Conservation (phyloP, 1,140 invertebrate genomes). For the Diorhabda carinulata region DNA sequence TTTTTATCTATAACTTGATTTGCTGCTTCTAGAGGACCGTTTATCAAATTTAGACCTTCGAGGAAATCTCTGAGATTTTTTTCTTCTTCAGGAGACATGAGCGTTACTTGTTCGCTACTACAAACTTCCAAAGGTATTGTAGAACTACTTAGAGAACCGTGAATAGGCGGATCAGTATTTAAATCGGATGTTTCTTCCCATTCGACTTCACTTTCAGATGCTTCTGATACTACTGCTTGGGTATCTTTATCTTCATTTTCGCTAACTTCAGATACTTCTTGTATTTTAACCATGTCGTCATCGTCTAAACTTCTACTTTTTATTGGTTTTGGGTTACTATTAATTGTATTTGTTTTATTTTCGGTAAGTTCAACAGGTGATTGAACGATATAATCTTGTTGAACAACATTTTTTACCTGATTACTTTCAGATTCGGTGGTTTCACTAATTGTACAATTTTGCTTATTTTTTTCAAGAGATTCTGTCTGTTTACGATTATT, state of each 20-base stretch:
- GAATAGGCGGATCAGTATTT: slow-evolving; percentile 5
- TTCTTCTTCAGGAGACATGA: slow-evolving; percentile 51
- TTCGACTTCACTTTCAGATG: slow-evolving; percentile 54
- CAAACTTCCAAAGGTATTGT: slow-evolving; percentile 44
- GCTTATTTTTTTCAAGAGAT: slow-evolving; percentile 1
- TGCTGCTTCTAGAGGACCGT: slow-evolving; percentile 40
- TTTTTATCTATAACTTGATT: slow-evolving; percentile 32
- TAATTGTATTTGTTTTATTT: slow-evolving; percentile 31
- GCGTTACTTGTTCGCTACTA: slow-evolving; percentile 26
- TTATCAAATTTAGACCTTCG: slow-evolving; percentile 55
- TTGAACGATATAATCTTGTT: slow-evolving; percentile 7
- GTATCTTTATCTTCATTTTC: slow-evolving; percentile 39
- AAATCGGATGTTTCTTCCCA: slow-evolving; percentile 48
- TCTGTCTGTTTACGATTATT: slow-evolving; percentile 21
- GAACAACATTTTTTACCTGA: slow-evolving; percentile 1
- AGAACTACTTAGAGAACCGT: slow-evolving; percentile 15
- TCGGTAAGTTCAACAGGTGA: slow-evolving; percentile 11
- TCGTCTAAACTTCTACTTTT: slow-evolving; percentile 58
- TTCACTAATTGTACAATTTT: neutral
- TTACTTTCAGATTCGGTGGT: slow-evolving; percentile 11
- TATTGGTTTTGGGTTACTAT: slow-evolving; percentile 30
- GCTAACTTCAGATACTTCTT: slow-evolving; percentile 50
- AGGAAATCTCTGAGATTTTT: slow-evolving; percentile 54
- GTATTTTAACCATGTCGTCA: slow-evolving; percentile 52
- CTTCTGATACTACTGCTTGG: slow-evolving; percentile 53